These are phyloP conservation scores for Diorhabda elongata DNA, from an alignment of 1,140 invertebrate genomes.

Conservation along the genomic window DNA sequence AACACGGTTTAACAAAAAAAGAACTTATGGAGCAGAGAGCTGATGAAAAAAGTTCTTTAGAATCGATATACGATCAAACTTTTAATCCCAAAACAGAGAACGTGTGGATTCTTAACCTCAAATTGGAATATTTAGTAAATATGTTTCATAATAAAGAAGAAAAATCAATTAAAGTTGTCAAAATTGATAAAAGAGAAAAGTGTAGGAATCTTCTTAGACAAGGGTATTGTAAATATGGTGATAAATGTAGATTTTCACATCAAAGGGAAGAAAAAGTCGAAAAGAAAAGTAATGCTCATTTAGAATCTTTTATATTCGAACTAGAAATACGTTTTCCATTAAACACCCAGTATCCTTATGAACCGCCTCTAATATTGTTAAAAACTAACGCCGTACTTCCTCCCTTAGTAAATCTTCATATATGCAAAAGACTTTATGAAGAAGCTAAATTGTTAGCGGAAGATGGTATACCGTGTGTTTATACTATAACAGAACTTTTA, in stretches of 20 bases:
- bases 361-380: constrained; percentile 64
- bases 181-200: constrained; percentile 55
- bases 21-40: constrained; percentile 59
- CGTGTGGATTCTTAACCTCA: constrained; percentile 64
- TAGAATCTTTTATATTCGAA: constrained; percentile 51
- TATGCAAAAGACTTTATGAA: constrained; percentile 58
- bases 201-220: constrained; percentile 62
- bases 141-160: constrained; percentile 54
- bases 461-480: constrained; percentile 64
- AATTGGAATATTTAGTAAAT: constrained; percentile 63
- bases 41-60: constrained; percentile 67
- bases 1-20: constrained; percentile 46
- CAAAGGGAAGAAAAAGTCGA: constrained; percentile 49
- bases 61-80: constrained; percentile 67
- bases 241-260: constrained; percentile 70
- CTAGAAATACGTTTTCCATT: constrained; percentile 70
- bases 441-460: constrained; percentile 60
- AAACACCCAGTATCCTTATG: constrained; percentile 65
- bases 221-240: constrained; percentile 66
- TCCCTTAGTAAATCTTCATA: constrained; percentile 56
- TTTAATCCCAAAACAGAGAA: constrained; percentile 63
- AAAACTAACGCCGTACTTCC: constrained; percentile 58
- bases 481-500: constrained; percentile 63
- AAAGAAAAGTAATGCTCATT: constrained; percentile 40
- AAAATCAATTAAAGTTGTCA: constrained; percentile 22